Evolutionary conservation across 2,888 invertebrate species (phyloP), one percentile per base, ranked within the genome.

Genomic region (Diarsia brunnea): DNA sequence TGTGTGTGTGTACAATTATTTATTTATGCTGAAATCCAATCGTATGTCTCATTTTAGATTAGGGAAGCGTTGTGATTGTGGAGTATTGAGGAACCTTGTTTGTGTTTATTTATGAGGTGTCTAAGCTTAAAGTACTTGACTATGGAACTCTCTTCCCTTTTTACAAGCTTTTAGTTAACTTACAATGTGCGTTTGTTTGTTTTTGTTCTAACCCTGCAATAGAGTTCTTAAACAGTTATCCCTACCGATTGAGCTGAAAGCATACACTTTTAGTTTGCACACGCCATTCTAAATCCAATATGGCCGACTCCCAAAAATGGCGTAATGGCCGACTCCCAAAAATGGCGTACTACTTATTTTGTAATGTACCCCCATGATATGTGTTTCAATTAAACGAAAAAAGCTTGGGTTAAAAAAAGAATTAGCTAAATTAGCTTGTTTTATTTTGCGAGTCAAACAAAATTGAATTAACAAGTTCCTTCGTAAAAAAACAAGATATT

Each of bases 11-110:
- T 24, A 78, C 45, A 74, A 66, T 74, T 75, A 74, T 66, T 74
- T 81, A 81, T 81, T 74, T 66, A 81, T 21, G 21, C 60, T 2
- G 61, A 53, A 81, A 78, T 53, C 38, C 53, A 66, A 74, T 66
- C 60, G 27, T 21, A 47, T 61, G 21, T 66, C 53, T 38, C n/a
- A 21, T 74, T 81, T 75, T 21, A 74, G 38, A 74, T 78, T 65
- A 31, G 3, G 45, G 21, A n/a, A 64, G 27, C 72, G 47, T 63
- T 58, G 49, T 31, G 31, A 64, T 60, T 81, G 45, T 47, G 51
- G 14, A 27, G 14, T 55, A 7, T 55, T 65, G n/a, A 58, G 27
- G 21, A 31, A 61, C 1, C 16, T 31, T 45, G 5, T 45, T 31
- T 45, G 24, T 61, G 16, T 69, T 60, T 49, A 55, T 70, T 43